Base-by-base conservation (phyloP, 2,888 invertebrate genomes). In the Criorhina ranunculi region DNA sequence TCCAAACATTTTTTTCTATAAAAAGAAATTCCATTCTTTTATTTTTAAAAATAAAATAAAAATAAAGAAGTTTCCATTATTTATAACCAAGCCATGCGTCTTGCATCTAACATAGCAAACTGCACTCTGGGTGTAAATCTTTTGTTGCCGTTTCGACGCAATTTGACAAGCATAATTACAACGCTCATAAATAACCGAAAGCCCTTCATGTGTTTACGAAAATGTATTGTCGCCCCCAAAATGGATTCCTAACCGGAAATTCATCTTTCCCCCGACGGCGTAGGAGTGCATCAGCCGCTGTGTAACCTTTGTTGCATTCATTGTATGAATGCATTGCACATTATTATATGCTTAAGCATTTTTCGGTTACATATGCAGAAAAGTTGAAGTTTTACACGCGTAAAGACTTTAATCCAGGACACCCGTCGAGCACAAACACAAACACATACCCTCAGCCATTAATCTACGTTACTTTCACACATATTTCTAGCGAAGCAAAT, bases 391-490 rank as follows among this genome's bases (percentile, higher is more conserved):
- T 42, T 82, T 44, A 29, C 51, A 70, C 51, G 64, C 51, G 15
- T 42, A 42, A 76, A 76, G 64, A 19, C 55, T 81, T 8, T 76
- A 76, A 76, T 66, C 70, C 64, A 59, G 40, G 55, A 11, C 9
- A 59, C 24, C 57, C 46, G 55, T 7, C 55, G 7, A 15, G 19
- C 59, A 35, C 79, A 46, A 24, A 17, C 72, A 44, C 44, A 40
- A 77, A 67, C 55, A 77, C 46, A 64, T 64, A 77, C 35, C 62
- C 64, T 1, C 24, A 24, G 57, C 62, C 78, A 83, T 83, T 83
- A 79, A 83, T 83, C 83, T 75, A 82, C 15, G 82, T 82, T 77
- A 77, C 72, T 51, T 12, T 75, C 51, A 55, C 37, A 57, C 64
- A 83, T 78, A 78, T 44, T 69, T 79, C 64, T 53, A 64, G 78